Evolutionary conservation across 2,113 vertebrate species (phyloP), one percentile per base, ranked within the genome.

Genomic region (Eudyptes chrysolophus): DNA sequence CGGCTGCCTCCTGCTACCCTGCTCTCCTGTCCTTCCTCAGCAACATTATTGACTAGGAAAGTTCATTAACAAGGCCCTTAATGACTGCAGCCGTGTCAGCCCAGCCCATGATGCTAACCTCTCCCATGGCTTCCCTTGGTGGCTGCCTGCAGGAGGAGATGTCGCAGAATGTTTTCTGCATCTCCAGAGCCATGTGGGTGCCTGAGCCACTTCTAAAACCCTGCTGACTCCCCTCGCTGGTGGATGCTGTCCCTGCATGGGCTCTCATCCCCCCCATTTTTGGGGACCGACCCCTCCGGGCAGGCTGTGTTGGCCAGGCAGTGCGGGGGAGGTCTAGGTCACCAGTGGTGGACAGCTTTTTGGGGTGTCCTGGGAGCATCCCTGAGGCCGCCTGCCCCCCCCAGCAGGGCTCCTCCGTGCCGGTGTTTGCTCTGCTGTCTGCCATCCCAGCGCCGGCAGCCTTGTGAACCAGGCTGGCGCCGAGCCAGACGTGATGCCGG

Each of bases 31-130:
- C 94, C 89, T 87, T 95, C 79, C 46, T 87, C 9, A 1, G 36
- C 88, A 92, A 54, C 90, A 30, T 90, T 94, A 95, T 94, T 89
- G 96, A 95, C 95, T 71, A 42, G 65, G 48, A 94, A 92, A 95
- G 88, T 92, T 96, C 90, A 94, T 97, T 95, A 95, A 92, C 71
- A 89, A 89, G 60, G 72, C 86, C 57, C 76, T 64, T 95, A 95
- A 96, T 94, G 85, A 94, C 90, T 94, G 72, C 80, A 94, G 85
- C 81, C 2, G 0, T 19, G 6, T 57, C 95, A 79, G 74, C 72
- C 87, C 74, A 5, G 69, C 93, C 93, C 90, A 89, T 1, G 9
- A 57, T 0, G 6, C 87, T 79, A 83, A 97, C 78, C 70, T 85
- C 78, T 82, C 44, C 72, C 1, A 1, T 44, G 83, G 60, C 78